A percentile compares a stretch with the other conserved stretches of the same genome.
phyloP scores from a whole-genome alignment of 2,888 invertebrate genomes.

The Hirtodrosophila cameraria region DNA sequence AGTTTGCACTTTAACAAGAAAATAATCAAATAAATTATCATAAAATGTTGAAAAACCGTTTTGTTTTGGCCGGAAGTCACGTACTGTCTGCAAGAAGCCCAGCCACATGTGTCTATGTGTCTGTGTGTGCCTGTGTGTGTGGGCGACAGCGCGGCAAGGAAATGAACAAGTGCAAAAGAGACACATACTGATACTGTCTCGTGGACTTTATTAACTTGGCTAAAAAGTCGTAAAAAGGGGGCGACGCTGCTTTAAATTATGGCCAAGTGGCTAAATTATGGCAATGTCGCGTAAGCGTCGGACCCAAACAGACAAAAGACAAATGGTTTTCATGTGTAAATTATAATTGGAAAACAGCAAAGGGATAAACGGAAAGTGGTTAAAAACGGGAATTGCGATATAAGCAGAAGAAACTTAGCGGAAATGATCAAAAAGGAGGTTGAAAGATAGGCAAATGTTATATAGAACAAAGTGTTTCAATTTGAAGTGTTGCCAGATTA shows the following conservation, averaged over 20 bases:
- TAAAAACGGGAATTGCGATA: not conserved
- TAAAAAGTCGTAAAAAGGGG: constrained; percentile 54
- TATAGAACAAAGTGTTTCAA: no score
- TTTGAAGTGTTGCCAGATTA: no score
- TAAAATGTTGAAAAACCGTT: constrained; percentile 76
- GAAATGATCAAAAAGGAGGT: not conserved
- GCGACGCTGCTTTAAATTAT: constrained; percentile 64
- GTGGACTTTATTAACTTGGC: constrained; percentile 70
- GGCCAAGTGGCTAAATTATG: constrained; percentile 78
- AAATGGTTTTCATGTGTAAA: constrained; percentile 74
- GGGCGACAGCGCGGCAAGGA: constrained; percentile 14
- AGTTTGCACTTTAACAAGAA: constrained; percentile 80
- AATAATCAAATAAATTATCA: constrained; percentile 80
- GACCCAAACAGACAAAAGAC: constrained; percentile 54
- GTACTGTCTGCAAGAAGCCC: constrained; percentile 65
- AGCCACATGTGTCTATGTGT: constrained; percentile 35
- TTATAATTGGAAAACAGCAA: constrained; percentile 70
- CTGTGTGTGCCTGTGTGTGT: constrained; percentile 6
- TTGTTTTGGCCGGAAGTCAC: constrained; percentile 80
- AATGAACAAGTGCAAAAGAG: constrained; percentile 9
- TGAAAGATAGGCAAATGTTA: no score
- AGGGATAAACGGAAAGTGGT: constrained; percentile 24
- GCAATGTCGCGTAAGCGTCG: constrained; percentile 65
- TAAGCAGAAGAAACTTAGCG: not conserved
- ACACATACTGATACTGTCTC: constrained; percentile 24